Evolutionary conservation across 2,797 vertebrate genomes (phyloP).

Genomic region (Danio albolineatus): DNA sequence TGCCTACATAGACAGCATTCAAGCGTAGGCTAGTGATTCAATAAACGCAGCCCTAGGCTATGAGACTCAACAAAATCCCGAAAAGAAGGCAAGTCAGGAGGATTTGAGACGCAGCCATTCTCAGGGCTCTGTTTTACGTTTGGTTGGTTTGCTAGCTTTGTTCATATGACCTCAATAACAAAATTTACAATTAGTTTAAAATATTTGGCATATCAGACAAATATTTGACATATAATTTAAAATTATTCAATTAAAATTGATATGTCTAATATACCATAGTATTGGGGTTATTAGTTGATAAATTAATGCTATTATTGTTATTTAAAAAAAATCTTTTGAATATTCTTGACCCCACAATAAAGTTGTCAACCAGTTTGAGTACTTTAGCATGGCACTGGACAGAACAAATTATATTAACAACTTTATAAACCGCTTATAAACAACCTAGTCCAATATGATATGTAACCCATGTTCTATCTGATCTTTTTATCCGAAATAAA

Average conservation of each 20-base stretch:
- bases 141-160: conserved; percentile 54
- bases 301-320: too few relatives aligned
- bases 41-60: neutral
- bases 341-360: too few relatives aligned
- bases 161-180: neutral
- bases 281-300: too few relatives aligned
- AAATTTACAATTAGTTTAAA: neutral
- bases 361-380: too few relatives aligned
- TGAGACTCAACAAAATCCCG: neutral
- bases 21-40: neutral
- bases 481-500: too few relatives aligned
- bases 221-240: neutral
- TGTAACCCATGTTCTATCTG: too few relatives aligned
- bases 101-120: neutral
- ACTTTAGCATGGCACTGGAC: too few relatives aligned
- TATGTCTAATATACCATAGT: neutral
- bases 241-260: neutral
- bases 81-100: neutral
- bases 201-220: too few relatives aligned
- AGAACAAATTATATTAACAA: too few relatives aligned
- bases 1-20: neutral
- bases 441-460: too few relatives aligned
- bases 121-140: conserved; percentile 22
- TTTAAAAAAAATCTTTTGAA: too few relatives aligned
- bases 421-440: too few relatives aligned